Base-by-base conservation (phyloP, 2,113 vertebrate species). In the Garra rufa region DNA sequence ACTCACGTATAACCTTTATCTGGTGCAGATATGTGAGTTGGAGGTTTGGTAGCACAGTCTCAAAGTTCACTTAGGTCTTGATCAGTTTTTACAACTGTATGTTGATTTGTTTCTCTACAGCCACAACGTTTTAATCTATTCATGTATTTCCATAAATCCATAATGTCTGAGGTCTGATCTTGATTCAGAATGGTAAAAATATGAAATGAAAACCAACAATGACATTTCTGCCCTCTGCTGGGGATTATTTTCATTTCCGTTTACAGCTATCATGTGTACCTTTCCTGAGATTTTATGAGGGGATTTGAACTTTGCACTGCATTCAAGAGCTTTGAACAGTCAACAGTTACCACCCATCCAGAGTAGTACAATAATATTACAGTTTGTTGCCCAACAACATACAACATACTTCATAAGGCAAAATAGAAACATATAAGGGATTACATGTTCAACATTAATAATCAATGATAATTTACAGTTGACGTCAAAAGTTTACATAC, bases 61-160 rank as follows among this genome's bases (percentile, higher is more conserved):
- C 86, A 89, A 89, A 89, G 88, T 85, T 88, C 88, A 79, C 46
- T 83, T 41, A 28, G 61, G 24, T 50, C 30, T 77, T 82, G 59
- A 65, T 80, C 26, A 13, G 24, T 30, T 50, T 48, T 50, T 67
- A 79, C 38, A 46, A 14, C 38, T 63, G 38, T 43, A 44, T 24
- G 26, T 15, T 15, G 8, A 6, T 38, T 57, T 26, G 2, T 73
- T 75, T 70, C 10, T 43, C 13, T 73, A 13, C n/a, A 44, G 15
- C 6, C 8, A 9, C 13, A 26, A 24, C 48, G 26, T 44, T 63
- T n/a, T 21, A 41, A 70, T 70, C 1, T 30, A 70, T 70, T 41
- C 19, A 38, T 67, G 15, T 67, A 30, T 28, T 30, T 3, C 26
- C 28, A 21, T 21, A 55, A n/a, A n/a, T n/a, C 5, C 34, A 9